phyloP scores from a whole-genome alignment of 2,113 vertebrate species.

The Mesocricetus auratus region DNA sequence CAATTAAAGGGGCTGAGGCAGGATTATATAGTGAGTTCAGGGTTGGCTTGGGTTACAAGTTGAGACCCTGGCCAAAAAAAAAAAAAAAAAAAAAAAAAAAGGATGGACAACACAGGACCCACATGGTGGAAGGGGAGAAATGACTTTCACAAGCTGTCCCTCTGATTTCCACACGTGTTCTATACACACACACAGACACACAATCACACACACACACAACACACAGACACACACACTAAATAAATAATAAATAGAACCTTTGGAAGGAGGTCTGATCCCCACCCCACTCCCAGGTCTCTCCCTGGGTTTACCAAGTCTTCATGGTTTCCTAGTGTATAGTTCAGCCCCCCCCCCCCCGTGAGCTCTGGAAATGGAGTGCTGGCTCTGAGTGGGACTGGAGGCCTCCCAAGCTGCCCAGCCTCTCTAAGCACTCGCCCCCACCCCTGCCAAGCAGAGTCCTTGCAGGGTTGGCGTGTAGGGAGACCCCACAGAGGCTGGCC shows the following conservation, averaged over 20 bases:
- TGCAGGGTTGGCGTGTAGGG: accelerated
- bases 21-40: not conserved
- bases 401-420: no score
- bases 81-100: no score
- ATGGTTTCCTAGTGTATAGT: accelerated
- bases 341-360: not conserved
- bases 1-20: not conserved
- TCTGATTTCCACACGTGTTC: not conserved
- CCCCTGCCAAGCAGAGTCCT: not conserved
- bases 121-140: not conserved
- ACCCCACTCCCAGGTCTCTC: not conserved
- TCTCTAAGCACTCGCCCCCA: accelerated
- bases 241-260: not conserved
- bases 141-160: not conserved
- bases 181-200: no score
- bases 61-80: not conserved
- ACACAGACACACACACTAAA: not conserved
- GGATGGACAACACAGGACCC: not conserved
- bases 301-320: not conserved
- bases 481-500: accelerated
- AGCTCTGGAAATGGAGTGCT: not conserved
- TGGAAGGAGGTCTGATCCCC: not conserved
- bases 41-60: not conserved
- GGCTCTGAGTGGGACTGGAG: not conserved
- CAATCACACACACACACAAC: not conserved